Percentiles rank a stretch among this genome's conserved stretches.
phyloP scores from a whole-genome alignment of 2,113 vertebrate species.

The Sebastes schlegelii region DNA sequence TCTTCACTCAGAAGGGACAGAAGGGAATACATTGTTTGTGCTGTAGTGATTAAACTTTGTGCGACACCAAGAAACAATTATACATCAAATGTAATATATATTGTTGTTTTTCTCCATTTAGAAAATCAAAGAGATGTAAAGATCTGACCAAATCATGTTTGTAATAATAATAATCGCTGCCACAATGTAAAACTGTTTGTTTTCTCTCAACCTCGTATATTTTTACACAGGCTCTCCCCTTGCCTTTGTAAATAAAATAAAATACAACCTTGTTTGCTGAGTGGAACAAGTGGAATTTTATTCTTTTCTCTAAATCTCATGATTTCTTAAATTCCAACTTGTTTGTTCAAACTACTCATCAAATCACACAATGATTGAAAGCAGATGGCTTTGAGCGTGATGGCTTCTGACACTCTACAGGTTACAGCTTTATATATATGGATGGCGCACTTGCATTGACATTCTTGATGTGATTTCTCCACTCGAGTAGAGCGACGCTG shows the following conservation, averaged over 20 bases:
- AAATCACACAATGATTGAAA: conserved; percentile 9
- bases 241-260: conserved; percentile 61
- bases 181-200: neutral
- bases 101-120: neutral
- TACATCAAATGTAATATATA: neutral
- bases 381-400: conserved; percentile 37
- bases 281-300: neutral
- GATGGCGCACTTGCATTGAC: conserved; percentile 54
- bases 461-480: conserved; percentile 69
- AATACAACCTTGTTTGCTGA: conserved; percentile 41
- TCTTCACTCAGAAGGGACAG: neutral
- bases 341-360: conserved; percentile 26
- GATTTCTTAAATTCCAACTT: neutral
- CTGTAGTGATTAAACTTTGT: conserved; percentile 13
- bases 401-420: conserved; percentile 55
- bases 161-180: conserved; percentile 7
- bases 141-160: conserved; percentile 13
- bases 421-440: conserved; percentile 58
- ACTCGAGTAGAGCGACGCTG: conserved; percentile 58
- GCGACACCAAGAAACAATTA: neutral
- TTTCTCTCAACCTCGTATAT: conserved; percentile 17
- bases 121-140: neutral
- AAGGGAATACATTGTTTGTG: conserved; percentile 2
- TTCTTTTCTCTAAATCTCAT: conserved; percentile 3
- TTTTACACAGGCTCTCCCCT: conserved; percentile 14